A percentile compares a stretch with the other conserved stretches of the same genome.
Evolutionary conservation across 2,797 vertebrate species (phyloP).

Genomic region (Lophura swinhoii): DNA sequence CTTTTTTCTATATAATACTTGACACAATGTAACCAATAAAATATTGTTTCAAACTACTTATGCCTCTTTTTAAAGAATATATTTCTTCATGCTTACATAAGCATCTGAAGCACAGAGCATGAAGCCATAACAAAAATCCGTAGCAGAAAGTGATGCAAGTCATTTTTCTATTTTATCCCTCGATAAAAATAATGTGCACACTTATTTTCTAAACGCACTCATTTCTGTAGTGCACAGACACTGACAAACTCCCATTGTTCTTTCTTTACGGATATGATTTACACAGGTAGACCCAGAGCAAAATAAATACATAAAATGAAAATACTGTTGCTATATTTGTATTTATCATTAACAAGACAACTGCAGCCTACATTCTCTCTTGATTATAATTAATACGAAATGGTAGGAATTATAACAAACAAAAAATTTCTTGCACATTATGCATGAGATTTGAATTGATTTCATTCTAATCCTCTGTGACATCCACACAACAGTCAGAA

Average conservation of each 20-base stretch:
- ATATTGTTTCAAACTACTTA: not conserved
- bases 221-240: not conserved
- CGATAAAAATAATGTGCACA: not conserved
- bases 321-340: not conserved
- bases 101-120: not conserved
- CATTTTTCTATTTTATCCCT: not conserved
- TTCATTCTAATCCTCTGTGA: conserved; percentile 10
- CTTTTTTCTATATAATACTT: not conserved
- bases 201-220: not conserved
- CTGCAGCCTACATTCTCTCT: not conserved
- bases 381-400: conserved; percentile 63
- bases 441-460: conserved; percentile 28
- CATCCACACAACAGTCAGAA: conserved; percentile 27
- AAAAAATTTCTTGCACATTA: not conserved
- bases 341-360: conserved; percentile 39
- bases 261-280: not conserved
- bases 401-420: conserved; percentile 14
- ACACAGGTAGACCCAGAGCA: not conserved
- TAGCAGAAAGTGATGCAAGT: not conserved
- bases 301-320: not conserved
- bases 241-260: not conserved
- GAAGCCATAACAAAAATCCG: not conserved
- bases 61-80: not conserved
- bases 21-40: not conserved
- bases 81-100: not conserved